Conservation (phyloP, 1,140 invertebrate species). For the Eufriesea mexicana region DNA sequence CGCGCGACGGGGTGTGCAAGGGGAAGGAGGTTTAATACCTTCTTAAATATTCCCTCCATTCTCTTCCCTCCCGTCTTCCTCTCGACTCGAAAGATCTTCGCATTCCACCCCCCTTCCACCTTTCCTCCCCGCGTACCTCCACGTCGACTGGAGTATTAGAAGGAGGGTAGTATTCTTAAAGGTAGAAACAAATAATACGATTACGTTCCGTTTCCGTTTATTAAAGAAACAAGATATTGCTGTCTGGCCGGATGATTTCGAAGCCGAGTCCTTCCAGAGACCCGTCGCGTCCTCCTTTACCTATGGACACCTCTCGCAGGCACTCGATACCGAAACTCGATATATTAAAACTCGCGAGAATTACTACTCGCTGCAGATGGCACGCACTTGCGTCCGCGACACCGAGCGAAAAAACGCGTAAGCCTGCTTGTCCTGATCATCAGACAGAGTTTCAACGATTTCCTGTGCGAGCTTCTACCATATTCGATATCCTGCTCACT, state of each 20-base stretch:
- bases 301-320: slow-evolving; percentile 45
- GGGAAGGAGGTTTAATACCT: slow-evolving; percentile 77
- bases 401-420: slow-evolving; percentile 53
- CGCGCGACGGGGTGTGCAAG: slow-evolving; percentile 38
- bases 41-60: slow-evolving; percentile 82
- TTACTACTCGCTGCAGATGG: slow-evolving; percentile 72
- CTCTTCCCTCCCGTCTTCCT: slow-evolving; percentile 25
- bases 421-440: slow-evolving; percentile 76
- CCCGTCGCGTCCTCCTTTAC: slow-evolving; percentile 46
- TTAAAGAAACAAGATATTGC: slow-evolving; percentile 83
- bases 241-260: slow-evolving; percentile 67
- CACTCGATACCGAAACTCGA: slow-evolving; percentile 80
- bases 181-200: slow-evolving; percentile 83
- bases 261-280: slow-evolving; percentile 60
- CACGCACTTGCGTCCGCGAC: slow-evolving; percentile 60
- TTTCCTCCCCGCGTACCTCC: background rate
- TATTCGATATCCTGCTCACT: slow-evolving; percentile 27
- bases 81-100: slow-evolving; percentile 41
- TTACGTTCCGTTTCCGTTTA: slow-evolving; percentile 83
- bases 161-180: slow-evolving; percentile 73
- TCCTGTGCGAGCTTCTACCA: slow-evolving; percentile 39
- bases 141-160: slow-evolving; percentile 67
- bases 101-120: slow-evolving; percentile 15
- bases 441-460: slow-evolving; percentile 75
- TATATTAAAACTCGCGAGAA: slow-evolving; percentile 79